A percentile compares a stretch with the other conserved stretches of the same genome.
phyloP scores from a whole-genome alignment of 2,888 invertebrate genomes.

The Parnassius mnemosyne region DNA sequence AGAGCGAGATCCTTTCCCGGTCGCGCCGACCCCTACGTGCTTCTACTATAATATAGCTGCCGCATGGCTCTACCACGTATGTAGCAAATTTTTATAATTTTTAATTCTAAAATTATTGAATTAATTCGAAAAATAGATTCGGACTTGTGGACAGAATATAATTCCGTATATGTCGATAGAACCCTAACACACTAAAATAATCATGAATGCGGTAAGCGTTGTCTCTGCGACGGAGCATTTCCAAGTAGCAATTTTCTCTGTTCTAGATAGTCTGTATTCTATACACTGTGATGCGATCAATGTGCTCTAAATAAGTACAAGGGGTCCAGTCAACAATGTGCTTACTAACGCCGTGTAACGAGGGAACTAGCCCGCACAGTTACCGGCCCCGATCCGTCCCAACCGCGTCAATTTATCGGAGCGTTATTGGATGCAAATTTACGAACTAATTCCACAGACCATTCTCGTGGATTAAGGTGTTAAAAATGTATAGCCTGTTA shows the following conservation, averaged over 20 bases:
- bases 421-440: slow-evolving; percentile 11
- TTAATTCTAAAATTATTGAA: too few species aligned
- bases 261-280: slow-evolving; percentile 1
- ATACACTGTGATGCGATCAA: neutral
- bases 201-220: neutral
- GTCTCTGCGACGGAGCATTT: neutral
- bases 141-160: too few species aligned
- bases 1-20: too few species aligned
- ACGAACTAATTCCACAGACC: slow-evolving; percentile 5
- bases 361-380: slow-evolving; percentile 18
- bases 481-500: neutral
- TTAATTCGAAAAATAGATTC: too few species aligned
- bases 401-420: neutral
- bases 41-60: too few species aligned
- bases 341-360: slow-evolving; percentile 1
- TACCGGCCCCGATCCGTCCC: slow-evolving; percentile 9
- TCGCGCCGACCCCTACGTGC: too few species aligned
- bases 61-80: too few species aligned
- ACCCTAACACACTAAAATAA: too few species aligned
- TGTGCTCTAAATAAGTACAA: slow-evolving; percentile 5
- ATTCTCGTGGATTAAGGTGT: neutral
- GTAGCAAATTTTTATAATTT: too few species aligned
- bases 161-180: too few species aligned
- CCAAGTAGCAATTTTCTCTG: neutral
- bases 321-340: neutral